Evolutionary conservation across 2,888 invertebrate genomes (phyloP).

Genomic region (Hydriomena furcata): DNA sequence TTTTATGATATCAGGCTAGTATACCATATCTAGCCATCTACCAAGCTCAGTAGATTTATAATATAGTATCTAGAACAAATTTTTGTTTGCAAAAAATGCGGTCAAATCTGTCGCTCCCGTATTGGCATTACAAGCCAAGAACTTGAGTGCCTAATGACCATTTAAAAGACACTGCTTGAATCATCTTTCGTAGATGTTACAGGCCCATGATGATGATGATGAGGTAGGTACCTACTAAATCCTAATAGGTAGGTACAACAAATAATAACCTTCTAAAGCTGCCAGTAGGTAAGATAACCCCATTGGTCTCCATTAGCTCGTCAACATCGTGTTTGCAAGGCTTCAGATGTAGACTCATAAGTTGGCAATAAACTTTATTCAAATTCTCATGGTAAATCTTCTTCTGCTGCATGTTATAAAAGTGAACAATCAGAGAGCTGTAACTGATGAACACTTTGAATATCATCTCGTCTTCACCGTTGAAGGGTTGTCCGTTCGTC

Average conservation of each 20-base stretch:
- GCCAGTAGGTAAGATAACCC: slow-evolving; percentile 60
- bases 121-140: too few relatives aligned
- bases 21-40: too few relatives aligned
- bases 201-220: not conserved
- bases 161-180: too few relatives aligned
- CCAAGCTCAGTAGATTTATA: too few relatives aligned
- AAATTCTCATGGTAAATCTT: slow-evolving; percentile 74
- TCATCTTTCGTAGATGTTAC: too few relatives aligned
- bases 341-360: slow-evolving; percentile 75
- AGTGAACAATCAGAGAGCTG: slow-evolving; percentile 83
- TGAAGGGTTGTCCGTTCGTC: slow-evolving; percentile 68
- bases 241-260: not conserved
- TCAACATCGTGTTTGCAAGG: slow-evolving; percentile 81
- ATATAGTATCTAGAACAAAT: too few relatives aligned
- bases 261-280: slow-evolving; percentile 73
- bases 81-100: too few relatives aligned
- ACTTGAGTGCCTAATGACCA: too few relatives aligned
- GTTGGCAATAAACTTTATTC: slow-evolving; percentile 64
- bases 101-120: too few relatives aligned
- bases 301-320: slow-evolving; percentile 65
- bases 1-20: too few relatives aligned
- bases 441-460: slow-evolving; percentile 83
- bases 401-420: slow-evolving; percentile 76
- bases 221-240: not conserved
- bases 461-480: slow-evolving; percentile 77